Percentiles rank a stretch among this genome's conserved stretches.
phyloP scores from a whole-genome alignment of 2,113 vertebrate genomes.

The Tretioscincus oriximinensis region DNA sequence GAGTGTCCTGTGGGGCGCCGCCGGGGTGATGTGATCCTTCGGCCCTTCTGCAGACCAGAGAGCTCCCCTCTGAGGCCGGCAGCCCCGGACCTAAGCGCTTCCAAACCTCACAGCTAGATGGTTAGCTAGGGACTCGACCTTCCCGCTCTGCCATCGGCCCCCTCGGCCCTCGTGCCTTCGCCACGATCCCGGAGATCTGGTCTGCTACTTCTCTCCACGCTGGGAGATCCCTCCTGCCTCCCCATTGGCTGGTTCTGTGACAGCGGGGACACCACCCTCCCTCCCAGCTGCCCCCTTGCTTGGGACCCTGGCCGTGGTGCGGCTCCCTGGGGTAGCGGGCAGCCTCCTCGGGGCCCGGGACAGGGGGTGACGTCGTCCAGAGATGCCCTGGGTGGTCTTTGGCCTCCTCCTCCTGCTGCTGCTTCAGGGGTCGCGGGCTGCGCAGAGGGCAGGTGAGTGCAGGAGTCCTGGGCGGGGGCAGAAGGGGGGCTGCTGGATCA shows the following conservation, averaged over 20 bases:
- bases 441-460: slow-evolving; percentile 27
- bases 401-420: slow-evolving; percentile 24
- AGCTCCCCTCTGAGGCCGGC: neutral
- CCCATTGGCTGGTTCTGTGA: neutral
- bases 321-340: neutral
- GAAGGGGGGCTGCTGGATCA: no score
- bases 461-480: no score
- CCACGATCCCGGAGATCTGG: neutral
- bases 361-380: slow-evolving; percentile 19
- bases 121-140: neutral
- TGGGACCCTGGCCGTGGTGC: slow-evolving; percentile 4
- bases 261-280: neutral
- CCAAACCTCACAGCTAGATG: neutral
- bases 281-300: neutral
- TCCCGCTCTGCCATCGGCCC: neutral
- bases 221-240: neutral
- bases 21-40: neutral
- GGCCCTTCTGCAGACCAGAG: neutral
- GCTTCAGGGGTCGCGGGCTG: slow-evolving; percentile 1
- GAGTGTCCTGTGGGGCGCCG: neutral
- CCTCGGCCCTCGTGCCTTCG: accelerated
- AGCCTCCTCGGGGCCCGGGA: slow-evolving; percentile 19
- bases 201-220: neutral
- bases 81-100: neutral
- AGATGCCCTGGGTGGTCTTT: slow-evolving; percentile 21